Evolutionary conservation across 2,797 vertebrate genomes (phyloP).

Genomic region (Uromys caudimaculatus): DNA sequence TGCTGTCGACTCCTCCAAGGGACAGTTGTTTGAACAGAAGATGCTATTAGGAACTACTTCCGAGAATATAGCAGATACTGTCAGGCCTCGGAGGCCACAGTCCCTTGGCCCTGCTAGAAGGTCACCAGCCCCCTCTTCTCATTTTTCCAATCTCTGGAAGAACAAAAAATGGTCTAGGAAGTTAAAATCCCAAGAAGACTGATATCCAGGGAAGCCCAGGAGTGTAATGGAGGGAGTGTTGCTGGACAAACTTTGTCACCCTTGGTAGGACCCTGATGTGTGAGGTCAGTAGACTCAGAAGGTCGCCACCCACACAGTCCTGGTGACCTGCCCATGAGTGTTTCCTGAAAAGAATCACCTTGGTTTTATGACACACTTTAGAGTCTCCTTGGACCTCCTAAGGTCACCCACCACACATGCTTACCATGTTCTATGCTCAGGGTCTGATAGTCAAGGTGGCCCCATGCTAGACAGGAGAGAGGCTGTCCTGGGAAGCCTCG

Average conservation of each 20-base stretch:
- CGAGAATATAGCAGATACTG: accelerated
- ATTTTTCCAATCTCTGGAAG: not conserved
- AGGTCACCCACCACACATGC: not conserved
- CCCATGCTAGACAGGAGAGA: not conserved
- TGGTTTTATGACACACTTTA: not conserved
- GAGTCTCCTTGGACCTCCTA: accelerated
- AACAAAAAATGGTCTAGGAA: not conserved
- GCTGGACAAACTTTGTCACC: not conserved
- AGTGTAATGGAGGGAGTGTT: not conserved
- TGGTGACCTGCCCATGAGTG: not conserved
- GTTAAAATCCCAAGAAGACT: not conserved
- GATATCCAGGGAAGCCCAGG: accelerated
- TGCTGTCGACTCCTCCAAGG: not conserved
- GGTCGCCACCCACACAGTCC: not conserved
- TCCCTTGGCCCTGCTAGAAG: too few relatives aligned
- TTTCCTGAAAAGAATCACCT: accelerated
- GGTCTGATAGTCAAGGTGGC: not conserved
- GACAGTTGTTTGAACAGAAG: not conserved
- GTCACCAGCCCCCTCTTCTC: accelerated
- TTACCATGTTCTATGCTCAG: too few relatives aligned
- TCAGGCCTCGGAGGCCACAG: accelerated
- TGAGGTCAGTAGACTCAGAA: not conserved
- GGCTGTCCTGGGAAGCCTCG: not conserved
- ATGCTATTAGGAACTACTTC: too few relatives aligned
- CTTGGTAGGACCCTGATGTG: accelerated